phyloP scores from a whole-genome alignment of 2,113 vertebrate species.

The Recurvirostra avosetta region DNA sequence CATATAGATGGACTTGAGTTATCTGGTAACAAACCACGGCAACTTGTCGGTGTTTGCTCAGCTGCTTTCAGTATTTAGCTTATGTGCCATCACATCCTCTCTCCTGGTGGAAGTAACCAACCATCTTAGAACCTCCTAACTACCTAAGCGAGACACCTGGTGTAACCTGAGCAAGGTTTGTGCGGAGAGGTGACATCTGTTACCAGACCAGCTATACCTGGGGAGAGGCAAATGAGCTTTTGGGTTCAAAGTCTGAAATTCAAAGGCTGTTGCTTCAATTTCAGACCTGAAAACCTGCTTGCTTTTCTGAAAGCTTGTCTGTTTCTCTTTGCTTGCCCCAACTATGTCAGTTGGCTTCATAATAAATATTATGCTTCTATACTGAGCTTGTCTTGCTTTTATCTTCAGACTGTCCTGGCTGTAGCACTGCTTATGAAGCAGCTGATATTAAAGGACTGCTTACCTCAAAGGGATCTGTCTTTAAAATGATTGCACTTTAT shows the following conservation, averaged over 20 bases:
- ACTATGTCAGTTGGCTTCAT: neutral
- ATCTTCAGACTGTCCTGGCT: neutral
- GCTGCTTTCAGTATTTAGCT: neutral
- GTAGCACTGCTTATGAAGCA: neutral
- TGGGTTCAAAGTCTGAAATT: neutral
- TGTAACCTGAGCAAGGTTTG: neutral
- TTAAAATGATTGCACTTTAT: neutral
- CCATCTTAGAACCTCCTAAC: neutral
- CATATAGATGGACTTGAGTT: neutral
- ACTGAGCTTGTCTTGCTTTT: conserved; percentile 16
- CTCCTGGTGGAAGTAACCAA: neutral
- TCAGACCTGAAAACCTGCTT: neutral
- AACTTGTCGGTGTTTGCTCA: neutral
- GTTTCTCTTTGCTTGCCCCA: neutral
- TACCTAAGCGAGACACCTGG: neutral
- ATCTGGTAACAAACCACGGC: neutral
- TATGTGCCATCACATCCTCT: neutral
- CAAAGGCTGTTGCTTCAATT: neutral
- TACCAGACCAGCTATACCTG: neutral
- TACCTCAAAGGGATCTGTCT: neutral
- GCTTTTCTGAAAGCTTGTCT: neutral
- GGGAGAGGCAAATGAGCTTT: neutral
- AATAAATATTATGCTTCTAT: neutral
- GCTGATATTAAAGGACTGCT: neutral
- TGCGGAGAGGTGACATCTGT: neutral